These are phyloP conservation scores for Ophiothrix spiculata DNA, from an alignment of 35 echinoderm and acorn worm genomes.

Conservation along the genomic window DNA sequence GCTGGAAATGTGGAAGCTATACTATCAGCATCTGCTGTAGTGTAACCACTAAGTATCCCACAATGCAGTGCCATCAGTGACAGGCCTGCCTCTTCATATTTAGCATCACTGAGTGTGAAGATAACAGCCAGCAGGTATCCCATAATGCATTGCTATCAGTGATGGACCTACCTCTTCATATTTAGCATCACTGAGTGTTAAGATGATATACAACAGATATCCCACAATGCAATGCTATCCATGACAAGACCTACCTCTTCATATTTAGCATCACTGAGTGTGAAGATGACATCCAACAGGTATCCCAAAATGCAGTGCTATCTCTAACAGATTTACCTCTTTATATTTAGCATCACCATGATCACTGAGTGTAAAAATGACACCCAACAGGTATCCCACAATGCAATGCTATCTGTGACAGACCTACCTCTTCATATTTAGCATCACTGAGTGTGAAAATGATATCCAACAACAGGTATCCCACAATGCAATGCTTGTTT, in stretches of 20 bases:
- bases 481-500: constrained; percentile 97
- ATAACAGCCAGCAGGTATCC: constrained; percentile 85
- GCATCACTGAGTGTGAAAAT: constrained; percentile 28
- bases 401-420: no score
- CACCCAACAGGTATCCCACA: neutral
- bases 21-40: no score
- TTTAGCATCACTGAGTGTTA: constrained; percentile 17
- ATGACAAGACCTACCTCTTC: constrained; percentile 51
- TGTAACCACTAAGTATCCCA: no score
- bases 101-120: constrained; percentile 17
- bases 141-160: constrained; percentile 99
- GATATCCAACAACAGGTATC: constrained; percentile 85
- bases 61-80: no score
- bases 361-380: no score
- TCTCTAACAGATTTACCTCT: no score
- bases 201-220: constrained; percentile 78
- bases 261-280: constrained; percentile 28
- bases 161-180: constrained; percentile 52
- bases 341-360: no score
- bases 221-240: constrained; percentile 99
- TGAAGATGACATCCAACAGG: constrained; percentile 65
- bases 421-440: constrained; percentile 46
- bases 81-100: constrained; percentile 50
- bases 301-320: constrained; percentile 99
- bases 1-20: no score